Base-by-base conservation (phyloP, 2,113 vertebrate genomes). In the Clarias magur region DNA sequence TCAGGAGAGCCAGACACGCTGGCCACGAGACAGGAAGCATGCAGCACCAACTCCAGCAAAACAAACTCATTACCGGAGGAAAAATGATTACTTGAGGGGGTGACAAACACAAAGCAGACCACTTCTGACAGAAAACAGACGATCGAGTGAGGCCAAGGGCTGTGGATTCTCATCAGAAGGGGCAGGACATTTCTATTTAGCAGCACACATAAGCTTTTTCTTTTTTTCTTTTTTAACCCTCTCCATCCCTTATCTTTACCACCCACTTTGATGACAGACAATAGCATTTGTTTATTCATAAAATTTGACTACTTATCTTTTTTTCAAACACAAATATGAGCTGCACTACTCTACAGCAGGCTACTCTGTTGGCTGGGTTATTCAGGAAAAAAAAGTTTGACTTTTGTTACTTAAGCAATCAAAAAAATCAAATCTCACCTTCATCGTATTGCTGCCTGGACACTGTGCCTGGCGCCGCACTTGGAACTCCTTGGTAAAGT, bases 401-500 rank as follows among this genome's bases (percentile, higher is more conserved):
- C 5, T 42, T 48, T 7, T 53, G 65, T 79, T 80, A 30, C 34
- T 42, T 80, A 13, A 30, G 11, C 0, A 13, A 42, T n/a, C 11
- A 60, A 80, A 27, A 27, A 3, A 11, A 34, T 8, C 23, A 83
- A 15, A 3, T 53, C 95, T 94, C 78, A 95, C 95, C 95, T 94
- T 96, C 95, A 79, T 95, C 93, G 0, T 96, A 96, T 89, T 93
- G 93, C 79, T 94, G 93, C 67, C 92, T 93, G 89, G 93, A 89
- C 10, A 87, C 88, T 13, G 92, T 94, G 59, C 95, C 95, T 1
- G 93, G 94, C 57, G 86, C 88, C 0, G 95, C 95, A 23, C 93
- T 95, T 83, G 95, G 95, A 34, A 95, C 94, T 0, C 95, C 95
- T 60, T 91, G 91, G 4, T 96, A 96, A 34, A 96, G 89, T 27